Percentiles rank a stretch among this genome's conserved stretches.
phyloP scores from a whole-genome alignment of 2,888 invertebrate species.

The Eugnorisma glareosa region DNA sequence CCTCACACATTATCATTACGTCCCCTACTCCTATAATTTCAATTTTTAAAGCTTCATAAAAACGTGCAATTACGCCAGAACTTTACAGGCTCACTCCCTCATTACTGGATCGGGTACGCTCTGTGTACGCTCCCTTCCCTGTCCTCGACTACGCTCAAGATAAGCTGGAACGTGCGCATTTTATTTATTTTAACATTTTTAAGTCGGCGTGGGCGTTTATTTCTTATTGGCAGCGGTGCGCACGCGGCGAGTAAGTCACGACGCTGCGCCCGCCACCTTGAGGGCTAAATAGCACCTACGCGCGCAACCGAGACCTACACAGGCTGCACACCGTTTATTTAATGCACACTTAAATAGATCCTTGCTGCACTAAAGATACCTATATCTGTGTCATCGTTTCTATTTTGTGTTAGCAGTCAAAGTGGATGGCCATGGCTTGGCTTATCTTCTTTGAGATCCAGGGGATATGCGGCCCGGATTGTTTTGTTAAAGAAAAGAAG shows the following conservation, averaged over 20 bases:
- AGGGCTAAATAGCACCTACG: conserved; percentile 89
- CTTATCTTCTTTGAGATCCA: conserved; percentile 32
- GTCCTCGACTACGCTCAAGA: conserved; percentile 85
- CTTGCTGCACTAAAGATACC: conserved; percentile 51
- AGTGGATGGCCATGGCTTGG: neutral
- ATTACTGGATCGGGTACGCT: conserved; percentile 37
- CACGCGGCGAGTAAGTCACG: conserved; percentile 89
- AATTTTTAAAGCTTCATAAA: conserved; percentile 28
- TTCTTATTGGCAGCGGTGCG: conserved; percentile 78
- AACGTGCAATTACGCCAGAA: conserved; percentile 34
- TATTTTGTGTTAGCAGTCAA: conserved; percentile 16
- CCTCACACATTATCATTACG: conserved; percentile 49
- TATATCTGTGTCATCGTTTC: conserved; percentile 45
- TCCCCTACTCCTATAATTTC: conserved; percentile 45
- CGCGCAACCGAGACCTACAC: conserved; percentile 66
- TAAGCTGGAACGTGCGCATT: conserved; percentile 89
- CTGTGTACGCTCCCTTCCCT: conserved; percentile 78
- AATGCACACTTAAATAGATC: conserved; percentile 75
- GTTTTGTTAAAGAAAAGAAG: conserved; percentile 2
- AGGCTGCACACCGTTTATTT: conserved; percentile 74
- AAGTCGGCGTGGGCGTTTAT: conserved; percentile 79
- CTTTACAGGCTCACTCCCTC: conserved; percentile 25
- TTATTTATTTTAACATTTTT: conserved; percentile 91
- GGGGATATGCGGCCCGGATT: conserved; percentile 1
- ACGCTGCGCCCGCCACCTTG: conserved; percentile 86